Base-by-base conservation (phyloP, 2,113 vertebrate species). In the Anseranas semipalmata region DNA sequence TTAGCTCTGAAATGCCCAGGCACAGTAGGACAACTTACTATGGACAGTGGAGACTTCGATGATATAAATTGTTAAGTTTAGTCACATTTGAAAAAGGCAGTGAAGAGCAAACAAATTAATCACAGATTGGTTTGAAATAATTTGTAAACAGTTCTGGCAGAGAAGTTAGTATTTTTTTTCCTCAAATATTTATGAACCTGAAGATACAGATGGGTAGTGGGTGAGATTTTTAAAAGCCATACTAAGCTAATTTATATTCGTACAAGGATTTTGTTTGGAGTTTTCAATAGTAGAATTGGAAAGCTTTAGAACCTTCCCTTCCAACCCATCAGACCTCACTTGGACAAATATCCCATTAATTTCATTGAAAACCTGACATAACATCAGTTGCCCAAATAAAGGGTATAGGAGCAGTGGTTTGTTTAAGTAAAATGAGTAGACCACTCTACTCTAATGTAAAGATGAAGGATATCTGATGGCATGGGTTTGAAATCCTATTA, bases 131-230 rank as follows among this genome's bases (percentile, higher is more conserved):
- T 90, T 86, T 90, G 45, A 93, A 94, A 53, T 79, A 62, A 45
- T 81, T 56, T 60, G 46, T 71, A 94, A 94, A 81, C 16, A 92
- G 25, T 20, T 89, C 68, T 89, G 80, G 28, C 20, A 50, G 56
- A 75, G 28, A 82, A 17, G 19, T 76, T 46, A 48, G 12, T 14
- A 25, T 41, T 28, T 70, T 87, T 75, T 80, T 81, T 7, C 25
- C 39, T 89, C 70, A 76, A 72, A 68, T 87, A 91, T 83, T 94
- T 94, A 63, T 70, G 59, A 82, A 27, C 52, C 35, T 92, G 67
- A 89, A 80, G 83, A n/a, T 81, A 84, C 92, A 95, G 92, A 92
- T 96, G 90, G 88, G 72, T 93, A 60, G 93, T 94, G 79, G 83
- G 90, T 94, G 94, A 90, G 73, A 75, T 85, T 93, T 96, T 90